Base-by-base conservation (phyloP, 2,888 invertebrate genomes). In the Hoplodrina ambigua region DNA sequence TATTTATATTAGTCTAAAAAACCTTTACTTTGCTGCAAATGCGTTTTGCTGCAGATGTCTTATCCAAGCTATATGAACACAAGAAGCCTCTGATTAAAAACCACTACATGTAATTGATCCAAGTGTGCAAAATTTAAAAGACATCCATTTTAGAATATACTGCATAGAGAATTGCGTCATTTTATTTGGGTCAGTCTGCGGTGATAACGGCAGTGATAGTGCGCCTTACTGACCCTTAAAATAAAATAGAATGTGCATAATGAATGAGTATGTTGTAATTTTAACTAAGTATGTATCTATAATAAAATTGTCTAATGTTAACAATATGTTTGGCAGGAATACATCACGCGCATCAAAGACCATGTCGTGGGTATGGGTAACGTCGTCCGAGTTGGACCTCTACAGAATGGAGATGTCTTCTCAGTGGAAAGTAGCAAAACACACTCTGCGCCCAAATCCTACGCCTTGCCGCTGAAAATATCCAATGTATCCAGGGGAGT, bases 331-430 rank as follows among this genome's bases (percentile, higher is more conserved):
- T 71, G 30, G 8, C 90, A 96, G 95, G 96, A 96, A 90, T 96
- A 96, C 82, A 95, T 96, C 58, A 93, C 94, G 6, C 93, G 95
- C 70, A 96, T 98, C 82, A 97, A 97, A 82, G 97, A 97, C 63
- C 97, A 97, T 91, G 97, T 97, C 69, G 97, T 97, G 19, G 98
- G 98, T 7, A 97, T 97, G 95, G 98, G 97, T 65, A 97, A 96
- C 88, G 97, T 98, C 15, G 97, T 97, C 4, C 93, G 97, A 90
- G 96, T 97, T 69, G 96, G 96, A 7, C 96, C 96, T 8, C 92
- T 92, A 76, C 96, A 92, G 85, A 97, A 89, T 74, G 95, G 95
- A 33, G 94, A 96, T 84, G 88, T 94, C 11, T 93, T 92, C 69
- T 93, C 94, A 0, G 90, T 96, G 0, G 95, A 96, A 76, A 94